Base-by-base conservation (phyloP, 1,140 invertebrate species). In the Drosophila funebris region DNA sequence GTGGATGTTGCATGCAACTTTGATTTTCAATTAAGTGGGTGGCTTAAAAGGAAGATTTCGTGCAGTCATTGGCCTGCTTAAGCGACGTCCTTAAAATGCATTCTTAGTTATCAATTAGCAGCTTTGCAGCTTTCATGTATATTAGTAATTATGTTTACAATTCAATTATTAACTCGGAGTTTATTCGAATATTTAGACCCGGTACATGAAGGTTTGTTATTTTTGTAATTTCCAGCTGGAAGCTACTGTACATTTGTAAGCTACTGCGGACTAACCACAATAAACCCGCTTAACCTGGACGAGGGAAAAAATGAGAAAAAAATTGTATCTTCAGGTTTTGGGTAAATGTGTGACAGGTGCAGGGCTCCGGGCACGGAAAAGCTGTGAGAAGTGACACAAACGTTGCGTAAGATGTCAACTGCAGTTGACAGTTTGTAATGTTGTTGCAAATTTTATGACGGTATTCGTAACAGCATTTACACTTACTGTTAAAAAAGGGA, bases 341-440 rank as follows among this genome's bases (percentile, higher is more conserved):
- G 13, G 46, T 16, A 60, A 46, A 48, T 61, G 29, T 36, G 4
- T 61, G 43, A 50, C 43, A 62, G 72, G 41, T 57, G 36, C 36
- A 69, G 44, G 57, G 5, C 27, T 24, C n/a, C 54, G 8, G 20
- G 24, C 14, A n/a, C 8, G 58, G 37, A 37, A 75, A 58, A 67
- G 58, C 76, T 66, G 76, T 71, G 27, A 79, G 53, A 78, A 76
- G 72, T 67, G 61, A 73, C 73, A 53, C 80, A 66, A 67, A 53
- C 78, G 52, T 67, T 85, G 81, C 76, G 77, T 66, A 80, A 80
- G 72, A 80, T 80, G 77, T 80, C 80, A 85, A 57, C 73, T 61
- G 63, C 80, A 80, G 76, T 71, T 71, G 61, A 54, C 61, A 71
- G 20, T 22, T 66, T 64, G 27, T 5, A 43, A 50, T 50, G 29